Base-by-base conservation (phyloP, 1,140 invertebrate genomes). In the Ceratosolen fusciceps region DNA sequence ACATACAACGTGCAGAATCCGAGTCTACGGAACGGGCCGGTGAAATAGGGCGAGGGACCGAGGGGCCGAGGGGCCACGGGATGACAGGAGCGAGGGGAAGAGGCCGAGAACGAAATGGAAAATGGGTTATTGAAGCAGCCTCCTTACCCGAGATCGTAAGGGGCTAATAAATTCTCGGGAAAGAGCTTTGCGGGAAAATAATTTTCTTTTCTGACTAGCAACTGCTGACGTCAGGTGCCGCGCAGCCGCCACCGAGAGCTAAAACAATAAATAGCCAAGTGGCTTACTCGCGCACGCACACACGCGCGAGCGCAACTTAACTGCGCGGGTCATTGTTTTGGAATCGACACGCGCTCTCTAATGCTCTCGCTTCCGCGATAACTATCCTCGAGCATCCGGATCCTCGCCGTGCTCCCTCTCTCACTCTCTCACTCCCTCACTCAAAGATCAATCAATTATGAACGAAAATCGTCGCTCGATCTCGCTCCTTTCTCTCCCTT, bases 241-340 rank as follows among this genome's bases (percentile, higher is more conserved):
- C 37, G 52, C 49, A 58, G 60, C 14, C 21, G 0, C 21, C 16
- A 2, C 19, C 29, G 21, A 34, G 34, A 24, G 16, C 73, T 65
- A 60, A 65, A 65, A 43, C 47, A 75, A 65, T 60, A 62, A 74
- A 62, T 74, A 74, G 14, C 24, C 60, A n/a, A 65, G 14, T 58
- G 26, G 7, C 73, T 74, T 65, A 75, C 73, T 65, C 39, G 34
- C 7, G 19, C 60, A 65, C 34, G 16, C 26, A 65, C 0, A n/a
- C 60, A n/a, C 39, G 67, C 37, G 14, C 12, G n/a, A n/a, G n/a
- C n/a, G n/a, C n/a, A n/a, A n/a, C n/a, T n/a, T n/a, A n/a, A n/a
- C n/a, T n/a, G n/a, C n/a, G n/a, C 24, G 39, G 39, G n/a, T 26
- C 26, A 75, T 65, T 75, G 73, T 75, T 75, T 75, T 65, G n/a